Conservation (phyloP, 2,113 vertebrate species). For the Rhinoptilus africanus region DNA sequence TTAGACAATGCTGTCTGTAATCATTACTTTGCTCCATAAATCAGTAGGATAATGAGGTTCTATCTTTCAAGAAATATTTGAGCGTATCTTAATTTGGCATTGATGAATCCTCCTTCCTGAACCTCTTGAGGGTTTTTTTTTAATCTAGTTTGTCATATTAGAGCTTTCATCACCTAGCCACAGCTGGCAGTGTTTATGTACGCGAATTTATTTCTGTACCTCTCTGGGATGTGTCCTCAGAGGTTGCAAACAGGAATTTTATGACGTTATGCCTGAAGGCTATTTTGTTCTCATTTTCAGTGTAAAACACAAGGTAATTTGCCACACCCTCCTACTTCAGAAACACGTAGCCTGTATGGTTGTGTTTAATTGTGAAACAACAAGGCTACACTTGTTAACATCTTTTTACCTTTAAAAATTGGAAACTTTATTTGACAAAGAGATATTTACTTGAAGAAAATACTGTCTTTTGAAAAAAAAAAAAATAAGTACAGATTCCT, state of each 20-base stretch:
- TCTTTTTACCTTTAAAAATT: neutral
- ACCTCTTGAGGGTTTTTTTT: neutral
- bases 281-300: neutral
- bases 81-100: conserved; percentile 23
- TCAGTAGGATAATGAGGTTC: conserved; percentile 43
- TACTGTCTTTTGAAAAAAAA: neutral
- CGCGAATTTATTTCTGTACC: neutral
- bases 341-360: neutral
- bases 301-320: neutral
- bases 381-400: neutral
- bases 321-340: neutral
- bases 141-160: conserved; percentile 8
- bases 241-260: neutral
- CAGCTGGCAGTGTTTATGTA: neutral
- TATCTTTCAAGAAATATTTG: conserved; percentile 25
- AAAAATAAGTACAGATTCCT: neutral
- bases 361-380: neutral
- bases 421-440: neutral
- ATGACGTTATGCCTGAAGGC: neutral
- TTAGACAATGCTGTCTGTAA: conserved; percentile 47
- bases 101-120: conserved; percentile 4
- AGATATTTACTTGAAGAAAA: neutral
- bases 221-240: neutral
- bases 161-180: conserved; percentile 28
- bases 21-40: conserved; percentile 43